A percentile compares a stretch with the other conserved stretches of the same genome.
These are phyloP conservation scores for Melipona beecheii DNA, from an alignment of 2,888 invertebrate genomes.

Conservation along the genomic window DNA sequence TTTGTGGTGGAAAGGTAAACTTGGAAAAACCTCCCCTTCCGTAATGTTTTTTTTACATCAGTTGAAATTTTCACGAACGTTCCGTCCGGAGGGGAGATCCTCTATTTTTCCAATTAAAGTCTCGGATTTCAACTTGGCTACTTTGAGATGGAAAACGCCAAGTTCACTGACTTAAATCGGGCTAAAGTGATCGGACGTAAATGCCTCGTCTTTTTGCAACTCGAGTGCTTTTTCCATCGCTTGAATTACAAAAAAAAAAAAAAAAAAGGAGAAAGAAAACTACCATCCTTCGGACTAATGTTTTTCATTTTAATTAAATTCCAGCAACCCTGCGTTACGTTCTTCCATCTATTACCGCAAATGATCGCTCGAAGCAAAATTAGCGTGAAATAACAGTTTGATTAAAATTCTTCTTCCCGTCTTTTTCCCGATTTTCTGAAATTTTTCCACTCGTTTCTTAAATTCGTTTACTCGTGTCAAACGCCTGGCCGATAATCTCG, in stretches of 20 bases:
- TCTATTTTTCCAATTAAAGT: not conserved
- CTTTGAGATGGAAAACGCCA: not conserved
- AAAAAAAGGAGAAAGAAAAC: not conserved
- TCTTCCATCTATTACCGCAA: not conserved
- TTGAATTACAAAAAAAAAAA: too few relatives aligned
- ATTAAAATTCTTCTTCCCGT: not conserved
- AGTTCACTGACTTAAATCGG: not conserved
- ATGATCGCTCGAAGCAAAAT: not conserved
- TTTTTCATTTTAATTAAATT: slow-evolving; percentile 22
- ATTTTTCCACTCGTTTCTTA: too few relatives aligned
- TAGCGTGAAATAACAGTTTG: not conserved
- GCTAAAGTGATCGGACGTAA: slow-evolving; percentile 11
- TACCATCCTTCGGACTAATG: not conserved
- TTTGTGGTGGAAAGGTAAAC: not conserved
- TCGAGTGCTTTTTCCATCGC: not conserved
- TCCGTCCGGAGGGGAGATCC: not conserved
- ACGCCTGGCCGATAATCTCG: not conserved
- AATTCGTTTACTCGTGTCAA: too few relatives aligned
- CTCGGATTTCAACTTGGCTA: not conserved
- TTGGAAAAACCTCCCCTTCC: not conserved
- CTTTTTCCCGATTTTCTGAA: too few relatives aligned
- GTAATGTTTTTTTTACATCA: not conserved
- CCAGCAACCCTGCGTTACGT: not conserved
- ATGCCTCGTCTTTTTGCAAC: not conserved
- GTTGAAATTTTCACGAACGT: not conserved